A percentile compares a stretch with the other conserved stretches of the same genome.
phyloP scores from a whole-genome alignment of 2,888 invertebrate species.

The Microplitis deprimator region DNA sequence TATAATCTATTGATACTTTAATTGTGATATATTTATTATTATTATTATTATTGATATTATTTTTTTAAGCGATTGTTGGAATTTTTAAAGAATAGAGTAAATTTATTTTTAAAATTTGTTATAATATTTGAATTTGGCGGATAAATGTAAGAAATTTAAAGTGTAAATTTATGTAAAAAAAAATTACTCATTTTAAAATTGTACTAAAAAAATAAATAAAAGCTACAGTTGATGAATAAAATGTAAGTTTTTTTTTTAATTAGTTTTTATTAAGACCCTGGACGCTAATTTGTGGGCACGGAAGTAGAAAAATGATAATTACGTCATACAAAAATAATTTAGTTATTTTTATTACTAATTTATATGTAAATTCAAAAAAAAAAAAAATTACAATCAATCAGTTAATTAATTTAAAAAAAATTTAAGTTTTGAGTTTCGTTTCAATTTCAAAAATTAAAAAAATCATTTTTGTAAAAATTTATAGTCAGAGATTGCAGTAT shows the following conservation, averaged over 20 bases:
- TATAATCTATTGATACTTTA: background rate
- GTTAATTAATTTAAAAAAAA: too few relatives aligned
- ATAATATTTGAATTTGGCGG: background rate
- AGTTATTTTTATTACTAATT: too few relatives aligned
- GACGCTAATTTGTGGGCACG: too few relatives aligned
- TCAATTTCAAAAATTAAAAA: too few relatives aligned
- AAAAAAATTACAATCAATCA: too few relatives aligned
- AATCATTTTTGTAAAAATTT: too few relatives aligned
- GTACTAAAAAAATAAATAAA: background rate
- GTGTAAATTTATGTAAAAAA: background rate
- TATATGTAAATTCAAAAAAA: too few relatives aligned
- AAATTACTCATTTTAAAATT: background rate
- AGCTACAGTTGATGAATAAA: background rate
- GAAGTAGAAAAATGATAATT: too few relatives aligned
- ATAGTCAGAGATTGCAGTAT: too few relatives aligned
- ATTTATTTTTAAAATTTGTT: slow-evolving; percentile 3
- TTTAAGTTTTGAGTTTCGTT: too few relatives aligned
- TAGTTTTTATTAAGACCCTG: background rate
- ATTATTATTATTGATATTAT: background rate
- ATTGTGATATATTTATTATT: slow-evolving; percentile 13
- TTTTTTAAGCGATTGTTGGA: slow-evolving; percentile 6
- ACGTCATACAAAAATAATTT: too few relatives aligned
- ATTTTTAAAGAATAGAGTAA: background rate
- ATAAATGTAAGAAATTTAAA: background rate
- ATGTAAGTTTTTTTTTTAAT: background rate